Conservation (phyloP, 2,113 vertebrate species). For the Psittacula cyanocephala region DNA sequence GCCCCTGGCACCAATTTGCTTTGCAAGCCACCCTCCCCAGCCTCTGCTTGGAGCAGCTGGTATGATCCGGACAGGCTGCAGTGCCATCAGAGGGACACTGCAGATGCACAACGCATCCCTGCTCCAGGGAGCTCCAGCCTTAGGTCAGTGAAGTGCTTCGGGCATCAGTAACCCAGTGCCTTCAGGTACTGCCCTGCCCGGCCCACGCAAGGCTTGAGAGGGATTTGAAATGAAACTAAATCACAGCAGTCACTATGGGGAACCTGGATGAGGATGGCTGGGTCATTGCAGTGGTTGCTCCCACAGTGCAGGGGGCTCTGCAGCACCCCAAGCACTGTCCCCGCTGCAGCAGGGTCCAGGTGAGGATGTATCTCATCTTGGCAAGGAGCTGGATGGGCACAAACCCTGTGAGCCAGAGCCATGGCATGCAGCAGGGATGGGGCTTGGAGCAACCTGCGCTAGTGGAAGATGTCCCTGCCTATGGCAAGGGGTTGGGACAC, state of each 20-base stretch:
- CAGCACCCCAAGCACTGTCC: not conserved
- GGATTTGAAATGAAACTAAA: not conserved
- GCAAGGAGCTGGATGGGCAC: not conserved
- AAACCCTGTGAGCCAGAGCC: not conserved
- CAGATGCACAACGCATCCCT: fast-evolving
- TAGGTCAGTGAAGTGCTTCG: not conserved
- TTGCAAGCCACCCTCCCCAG: too few species aligned
- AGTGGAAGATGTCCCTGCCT: not conserved
- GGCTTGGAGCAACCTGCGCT: not conserved
- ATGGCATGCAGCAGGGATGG: not conserved
- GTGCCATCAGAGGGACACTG: not conserved
- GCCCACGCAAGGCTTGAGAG: not conserved
- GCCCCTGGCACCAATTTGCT: not conserved
- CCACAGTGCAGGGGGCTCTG: not conserved
- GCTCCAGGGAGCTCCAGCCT: not conserved
- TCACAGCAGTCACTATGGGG: not conserved
- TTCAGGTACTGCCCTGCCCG: not conserved
- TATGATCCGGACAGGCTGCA: too few species aligned
- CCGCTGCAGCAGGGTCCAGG: not conserved
- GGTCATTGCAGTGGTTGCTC: not conserved
- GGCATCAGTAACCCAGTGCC: not conserved
- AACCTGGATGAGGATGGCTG: not conserved
- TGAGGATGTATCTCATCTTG: not conserved
- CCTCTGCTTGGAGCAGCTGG: not conserved
- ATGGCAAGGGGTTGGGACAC: not conserved